These are phyloP conservation scores for Colinus virginianus DNA, from an alignment of 2,113 vertebrate species.

Conservation along the genomic window DNA sequence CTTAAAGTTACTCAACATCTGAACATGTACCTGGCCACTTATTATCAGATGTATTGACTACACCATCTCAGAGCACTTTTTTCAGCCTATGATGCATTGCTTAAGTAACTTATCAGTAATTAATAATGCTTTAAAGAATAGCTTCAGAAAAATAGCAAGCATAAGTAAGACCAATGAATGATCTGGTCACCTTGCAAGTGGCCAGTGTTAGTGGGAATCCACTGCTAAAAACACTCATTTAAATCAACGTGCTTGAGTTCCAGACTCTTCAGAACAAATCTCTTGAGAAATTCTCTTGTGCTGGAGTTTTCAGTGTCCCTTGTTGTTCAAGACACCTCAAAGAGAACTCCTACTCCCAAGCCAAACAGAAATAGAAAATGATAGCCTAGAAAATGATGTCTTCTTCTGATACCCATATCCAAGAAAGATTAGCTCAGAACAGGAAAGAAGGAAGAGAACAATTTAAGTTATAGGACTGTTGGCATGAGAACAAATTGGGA, in stretches of 20 bases:
- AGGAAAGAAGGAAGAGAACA: background rate
- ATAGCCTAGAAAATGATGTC: background rate
- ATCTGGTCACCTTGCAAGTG: background rate
- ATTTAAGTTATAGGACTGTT: background rate
- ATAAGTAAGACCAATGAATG: background rate
- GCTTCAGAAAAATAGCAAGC: slow-evolving; percentile 17
- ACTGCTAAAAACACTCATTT: background rate
- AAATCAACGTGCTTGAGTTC: background rate
- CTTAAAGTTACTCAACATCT: slow-evolving; percentile 72
- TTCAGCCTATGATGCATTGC: slow-evolving; percentile 57
- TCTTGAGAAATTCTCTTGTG: background rate
- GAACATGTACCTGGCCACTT: slow-evolving; percentile 77
- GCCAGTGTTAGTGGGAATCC: background rate
- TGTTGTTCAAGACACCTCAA: background rate
- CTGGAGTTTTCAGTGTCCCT: background rate
- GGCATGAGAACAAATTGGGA: background rate
- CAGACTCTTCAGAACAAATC: background rate
- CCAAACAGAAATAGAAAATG: too few species aligned
- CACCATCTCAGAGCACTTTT: slow-evolving; percentile 63
- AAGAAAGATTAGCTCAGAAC: background rate
- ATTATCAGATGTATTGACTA: slow-evolving; percentile 78
- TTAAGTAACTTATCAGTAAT: slow-evolving; percentile 78
- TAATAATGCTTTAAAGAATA: slow-evolving; percentile 71
- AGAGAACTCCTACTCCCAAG: background rate
- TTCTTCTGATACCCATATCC: background rate